A percentile compares a stretch with the other conserved stretches of the same genome.
phyloP scores from a whole-genome alignment of 2,113 vertebrate genomes.

The Tricholaema leucomelas region DNA sequence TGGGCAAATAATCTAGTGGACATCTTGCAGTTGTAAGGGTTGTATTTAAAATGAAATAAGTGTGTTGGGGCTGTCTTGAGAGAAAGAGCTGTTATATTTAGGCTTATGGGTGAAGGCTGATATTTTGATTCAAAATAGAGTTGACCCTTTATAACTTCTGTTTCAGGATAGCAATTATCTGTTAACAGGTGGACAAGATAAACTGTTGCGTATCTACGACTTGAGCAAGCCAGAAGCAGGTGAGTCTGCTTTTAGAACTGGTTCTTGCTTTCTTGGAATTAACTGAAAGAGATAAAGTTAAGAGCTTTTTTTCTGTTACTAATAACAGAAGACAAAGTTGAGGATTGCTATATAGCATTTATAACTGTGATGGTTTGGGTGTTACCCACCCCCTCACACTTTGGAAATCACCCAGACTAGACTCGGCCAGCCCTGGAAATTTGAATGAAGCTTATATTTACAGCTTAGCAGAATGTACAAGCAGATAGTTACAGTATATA shows the following conservation, averaged over 20 bases:
- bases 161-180: slow-evolving; percentile 92
- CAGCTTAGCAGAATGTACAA: no score
- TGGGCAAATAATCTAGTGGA: background rate
- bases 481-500: no score
- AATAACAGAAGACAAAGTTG: background rate
- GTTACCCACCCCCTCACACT: no score
- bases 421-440: no score
- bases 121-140: background rate
- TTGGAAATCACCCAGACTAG: no score
- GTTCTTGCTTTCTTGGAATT: background rate
- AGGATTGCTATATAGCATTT: background rate
- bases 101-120: background rate
- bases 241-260: slow-evolving; percentile 57
- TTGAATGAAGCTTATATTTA: no score
- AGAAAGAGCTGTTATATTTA: background rate
- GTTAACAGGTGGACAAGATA: slow-evolving; percentile 95
- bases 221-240: slow-evolving; percentile 92
- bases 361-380: no score
- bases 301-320: background rate
- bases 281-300: background rate
- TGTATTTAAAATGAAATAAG: background rate
- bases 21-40: rapidly evolving
- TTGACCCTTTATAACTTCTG: slow-evolving; percentile 50
- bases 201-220: slow-evolving; percentile 94
- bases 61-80: background rate